phyloP scores from a whole-genome alignment of 2,888 invertebrate genomes.

The Dexiosoma caninum region DNA sequence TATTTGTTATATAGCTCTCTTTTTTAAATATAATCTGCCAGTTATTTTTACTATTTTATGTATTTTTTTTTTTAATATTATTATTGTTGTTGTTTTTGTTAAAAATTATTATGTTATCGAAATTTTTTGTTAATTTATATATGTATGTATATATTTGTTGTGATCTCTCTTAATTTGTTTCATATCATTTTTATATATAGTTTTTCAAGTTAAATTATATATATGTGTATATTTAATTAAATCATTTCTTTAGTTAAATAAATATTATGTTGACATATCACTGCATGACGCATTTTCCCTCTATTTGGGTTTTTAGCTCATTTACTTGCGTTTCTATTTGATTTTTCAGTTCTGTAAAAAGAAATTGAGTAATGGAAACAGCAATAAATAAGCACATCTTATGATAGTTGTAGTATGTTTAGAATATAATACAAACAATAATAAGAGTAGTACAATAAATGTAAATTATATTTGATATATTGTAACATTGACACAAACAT shows the following conservation, averaged over 20 bases:
- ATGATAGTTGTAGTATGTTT: conserved; percentile 71
- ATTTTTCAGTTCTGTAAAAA: conserved; percentile 95
- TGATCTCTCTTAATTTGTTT: conserved; percentile 28
- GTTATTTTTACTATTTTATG: conserved; percentile 5
- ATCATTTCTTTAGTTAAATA: conserved; percentile 67
- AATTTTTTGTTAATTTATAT: conserved; percentile 54
- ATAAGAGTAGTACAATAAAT: conserved; percentile 53
- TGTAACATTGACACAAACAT: conserved; percentile 34
- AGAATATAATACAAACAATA: conserved; percentile 58
- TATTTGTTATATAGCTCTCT: conserved; percentile 29
- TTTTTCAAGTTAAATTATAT: conserved; percentile 32
- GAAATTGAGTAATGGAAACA: conserved; percentile 78
- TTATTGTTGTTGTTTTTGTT: conserved; percentile 22
- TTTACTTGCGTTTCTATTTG: conserved; percentile 98
- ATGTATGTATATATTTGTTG: not conserved
- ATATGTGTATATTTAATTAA: conserved; percentile 60
- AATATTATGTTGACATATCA: conserved; percentile 81
- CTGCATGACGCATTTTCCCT: conserved; percentile 97
- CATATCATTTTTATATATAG: conserved; percentile 66
- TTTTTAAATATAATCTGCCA: conserved; percentile 38
- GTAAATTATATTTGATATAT: conserved; percentile 10
- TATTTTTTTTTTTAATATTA: conserved; percentile 18
- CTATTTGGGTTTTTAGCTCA: conserved; percentile 96
- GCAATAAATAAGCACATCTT: conserved; percentile 78
- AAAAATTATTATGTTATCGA: conserved; percentile 62